A percentile compares a stretch with the other conserved stretches of the same genome.
Evolutionary conservation across 1,140 invertebrate genomes (phyloP).

Genomic region (Pseudoatta argentina): DNA sequence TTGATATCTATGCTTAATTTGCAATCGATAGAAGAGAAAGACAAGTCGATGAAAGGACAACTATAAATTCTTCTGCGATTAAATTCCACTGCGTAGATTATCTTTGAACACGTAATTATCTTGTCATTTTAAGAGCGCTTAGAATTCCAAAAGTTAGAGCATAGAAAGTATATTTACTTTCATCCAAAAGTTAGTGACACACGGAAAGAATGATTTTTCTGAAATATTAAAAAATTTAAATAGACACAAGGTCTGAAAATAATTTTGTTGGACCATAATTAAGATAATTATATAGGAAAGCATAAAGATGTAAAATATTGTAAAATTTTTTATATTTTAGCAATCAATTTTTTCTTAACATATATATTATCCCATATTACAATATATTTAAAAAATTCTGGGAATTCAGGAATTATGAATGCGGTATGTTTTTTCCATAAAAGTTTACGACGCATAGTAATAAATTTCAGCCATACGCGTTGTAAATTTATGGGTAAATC

Average conservation of each 20-base stretch:
- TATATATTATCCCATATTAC: too few relatives aligned
- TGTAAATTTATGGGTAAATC: conserved; percentile 12
- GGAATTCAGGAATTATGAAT: not conserved
- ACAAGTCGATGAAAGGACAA: not conserved
- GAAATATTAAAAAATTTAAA: too few relatives aligned
- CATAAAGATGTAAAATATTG: too few relatives aligned
- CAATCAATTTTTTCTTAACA: too few relatives aligned
- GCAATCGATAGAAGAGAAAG: not conserved
- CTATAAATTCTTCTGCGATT: not conserved
- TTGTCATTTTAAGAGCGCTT: not conserved
- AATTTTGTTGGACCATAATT: too few relatives aligned
- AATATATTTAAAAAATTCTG: not conserved
- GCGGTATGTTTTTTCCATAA: not conserved
- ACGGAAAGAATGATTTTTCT: too few relatives aligned
- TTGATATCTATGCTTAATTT: conserved; percentile 3
- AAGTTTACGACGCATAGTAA: not conserved
- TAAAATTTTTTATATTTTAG: too few relatives aligned
- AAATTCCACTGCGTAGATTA: not conserved
- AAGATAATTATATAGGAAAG: too few relatives aligned
- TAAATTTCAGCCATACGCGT: conserved; percentile 53
- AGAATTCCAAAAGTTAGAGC: not conserved
- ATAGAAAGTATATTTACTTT: not conserved
- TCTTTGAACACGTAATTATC: not conserved
- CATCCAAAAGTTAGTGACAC: not conserved
- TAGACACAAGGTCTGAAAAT: too few relatives aligned